Conservation (phyloP, 2,888 invertebrate genomes). For the Nemotelus nigrinus region DNA sequence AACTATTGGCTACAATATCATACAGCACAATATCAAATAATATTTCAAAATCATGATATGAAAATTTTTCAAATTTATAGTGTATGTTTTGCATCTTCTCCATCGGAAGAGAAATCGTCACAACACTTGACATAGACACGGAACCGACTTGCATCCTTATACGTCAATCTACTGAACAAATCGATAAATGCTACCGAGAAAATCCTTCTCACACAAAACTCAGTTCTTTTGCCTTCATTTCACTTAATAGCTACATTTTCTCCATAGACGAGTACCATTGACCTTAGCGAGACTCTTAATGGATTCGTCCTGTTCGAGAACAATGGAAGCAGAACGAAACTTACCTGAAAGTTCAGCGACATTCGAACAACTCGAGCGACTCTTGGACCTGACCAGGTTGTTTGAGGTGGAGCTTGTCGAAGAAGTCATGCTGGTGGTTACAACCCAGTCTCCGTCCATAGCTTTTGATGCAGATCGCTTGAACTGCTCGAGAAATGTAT, state of each 20-base stretch:
- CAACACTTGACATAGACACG: background rate
- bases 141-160: slow-evolving; percentile 14
- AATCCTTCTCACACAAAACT: background rate
- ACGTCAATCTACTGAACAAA: slow-evolving; percentile 46
- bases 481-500: slow-evolving; percentile 84
- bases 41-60: no score
- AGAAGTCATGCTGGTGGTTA: slow-evolving; percentile 53
- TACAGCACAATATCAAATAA: no score
- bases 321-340: background rate
- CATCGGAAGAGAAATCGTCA: background rate
- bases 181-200: slow-evolving; percentile 35
- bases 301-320: background rate
- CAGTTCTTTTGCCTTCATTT: background rate
- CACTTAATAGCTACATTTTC: background rate
- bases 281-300: background rate
- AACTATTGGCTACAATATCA: no score
- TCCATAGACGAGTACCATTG: background rate
- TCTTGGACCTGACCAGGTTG: slow-evolving; percentile 54
- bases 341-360: slow-evolving; percentile 59
- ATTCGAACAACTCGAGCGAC: slow-evolving; percentile 61
- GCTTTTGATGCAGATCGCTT: slow-evolving; percentile 82
- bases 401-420: slow-evolving; percentile 28
- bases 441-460: slow-evolving; percentile 72
- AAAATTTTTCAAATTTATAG: no score
- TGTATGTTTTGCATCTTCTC: no score